Evolutionary conservation across 2,797 vertebrate genomes (phyloP), one percentile per base, ranked within the genome.

Genomic region (Tapera naevia): DNA sequence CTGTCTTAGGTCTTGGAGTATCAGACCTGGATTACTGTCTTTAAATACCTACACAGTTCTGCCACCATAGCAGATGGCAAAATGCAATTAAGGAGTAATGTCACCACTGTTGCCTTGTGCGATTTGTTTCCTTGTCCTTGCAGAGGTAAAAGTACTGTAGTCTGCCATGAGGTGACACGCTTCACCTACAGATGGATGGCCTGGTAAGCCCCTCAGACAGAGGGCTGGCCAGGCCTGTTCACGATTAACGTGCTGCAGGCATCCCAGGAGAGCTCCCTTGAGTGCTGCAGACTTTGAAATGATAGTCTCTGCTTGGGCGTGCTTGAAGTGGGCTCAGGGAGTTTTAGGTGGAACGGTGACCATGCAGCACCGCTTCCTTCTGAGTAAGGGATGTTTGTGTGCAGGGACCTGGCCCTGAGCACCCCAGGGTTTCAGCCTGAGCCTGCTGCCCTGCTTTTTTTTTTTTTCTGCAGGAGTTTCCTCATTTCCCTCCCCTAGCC

Each of bases 131-230:
- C 41, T 60, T 67, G 60, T 76, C 86, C 93, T 94, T 82, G 53
- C 39, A 48, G 78, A 82, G 93, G 88, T 94, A 91, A 86, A 90
- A 96, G 93, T 91, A 91, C 90, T 64, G 87, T 69, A 39, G 85
- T 43, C 86, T 96, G 89, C 89, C 83, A 50, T 94, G 83, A 86
- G 88, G 76, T 94, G 95, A 96, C 86, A 76, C 0, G 61, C 76
- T 89, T 86, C 76, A 75, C 80, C 87, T 94, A 35, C 7, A 5
- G 72, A 66, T 18, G 3, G 72, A 66, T 18, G 3, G 89, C 76
- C 91, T 75, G 45, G 51, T 56, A 69, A 78, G 35, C 54, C 54
- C 65, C 54, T 88, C 39, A 28, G 35, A 62, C 65, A 10, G 66
- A 25, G 54, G 60, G 80, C 73, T 5, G 3, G 32, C 53, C 3